Percentiles rank a stretch among this genome's conserved stretches.
Evolutionary conservation across 2,113 vertebrate species (phyloP).

Genomic region (Alaudala cheleensis): DNA sequence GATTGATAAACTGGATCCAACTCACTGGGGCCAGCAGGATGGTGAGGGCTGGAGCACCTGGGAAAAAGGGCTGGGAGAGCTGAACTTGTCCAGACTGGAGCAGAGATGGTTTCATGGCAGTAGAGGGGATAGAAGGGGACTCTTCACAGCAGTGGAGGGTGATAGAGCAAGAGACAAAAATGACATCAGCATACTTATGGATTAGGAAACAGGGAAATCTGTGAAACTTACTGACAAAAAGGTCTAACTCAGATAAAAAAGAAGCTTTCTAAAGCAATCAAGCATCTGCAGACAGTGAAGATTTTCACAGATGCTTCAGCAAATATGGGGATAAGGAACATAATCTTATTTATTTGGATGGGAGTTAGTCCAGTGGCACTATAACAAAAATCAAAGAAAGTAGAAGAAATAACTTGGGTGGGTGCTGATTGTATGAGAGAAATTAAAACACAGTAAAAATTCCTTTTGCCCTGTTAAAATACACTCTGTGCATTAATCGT

Average conservation of each 20-base stretch:
- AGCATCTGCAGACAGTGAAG: neutral
- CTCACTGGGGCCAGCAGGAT: neutral
- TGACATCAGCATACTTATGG: neutral
- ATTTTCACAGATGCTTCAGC: neutral
- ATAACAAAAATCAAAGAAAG: neutral
- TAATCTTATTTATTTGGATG: neutral
- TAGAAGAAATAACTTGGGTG: neutral
- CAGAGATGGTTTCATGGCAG: neutral
- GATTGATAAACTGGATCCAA: neutral
- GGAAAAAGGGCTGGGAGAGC: neutral
- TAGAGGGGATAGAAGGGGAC: neutral
- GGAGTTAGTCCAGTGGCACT: neutral
- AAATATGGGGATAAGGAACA: neutral
- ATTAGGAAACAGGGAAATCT: neutral
- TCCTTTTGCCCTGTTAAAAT: neutral
- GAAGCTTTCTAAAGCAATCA: neutral
- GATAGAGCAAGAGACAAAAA: neutral
- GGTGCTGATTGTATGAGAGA: neutral
- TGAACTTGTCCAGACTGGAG: neutral
- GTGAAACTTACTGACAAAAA: neutral
- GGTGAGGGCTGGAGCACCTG: neutral
- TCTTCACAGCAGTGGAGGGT: fast-evolving
- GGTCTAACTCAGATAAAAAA: neutral
- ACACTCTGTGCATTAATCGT: neutral
- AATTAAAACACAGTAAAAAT: neutral